Conservation (phyloP, 2,113 vertebrate genomes). For the Furnarius figulus region DNA sequence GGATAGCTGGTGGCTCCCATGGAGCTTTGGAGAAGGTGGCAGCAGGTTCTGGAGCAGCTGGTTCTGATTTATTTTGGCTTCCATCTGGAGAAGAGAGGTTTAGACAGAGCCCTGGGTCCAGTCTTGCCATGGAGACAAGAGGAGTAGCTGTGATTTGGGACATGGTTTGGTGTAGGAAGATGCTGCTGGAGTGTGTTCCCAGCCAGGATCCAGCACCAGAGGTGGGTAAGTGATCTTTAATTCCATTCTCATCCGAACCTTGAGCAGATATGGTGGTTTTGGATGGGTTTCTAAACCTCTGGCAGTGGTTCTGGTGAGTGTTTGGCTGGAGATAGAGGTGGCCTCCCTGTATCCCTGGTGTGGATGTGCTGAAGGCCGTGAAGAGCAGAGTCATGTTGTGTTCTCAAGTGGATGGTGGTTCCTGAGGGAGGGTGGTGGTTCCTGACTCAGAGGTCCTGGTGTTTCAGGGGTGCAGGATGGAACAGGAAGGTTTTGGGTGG, state of each 20-base stretch:
- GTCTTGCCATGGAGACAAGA: neutral
- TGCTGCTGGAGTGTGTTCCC: neutral
- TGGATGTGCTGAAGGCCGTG: neutral
- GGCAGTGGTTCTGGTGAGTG: neutral
- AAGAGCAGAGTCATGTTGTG: fast-evolving
- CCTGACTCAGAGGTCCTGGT: neutral
- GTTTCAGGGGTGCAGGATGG: neutral
- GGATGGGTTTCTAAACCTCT: neutral
- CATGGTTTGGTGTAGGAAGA: neutral
- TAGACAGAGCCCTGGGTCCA: neutral
- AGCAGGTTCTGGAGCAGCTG: neutral
- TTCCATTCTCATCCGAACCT: fast-evolving
- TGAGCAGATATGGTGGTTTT: fast-evolving
- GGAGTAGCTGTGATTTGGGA: neutral
- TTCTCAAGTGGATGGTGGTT: neutral
- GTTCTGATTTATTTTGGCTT: neutral
- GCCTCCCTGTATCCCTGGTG: fast-evolving
- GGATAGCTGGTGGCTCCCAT: neutral
- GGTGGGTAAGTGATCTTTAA: neutral
- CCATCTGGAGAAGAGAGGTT: neutral
- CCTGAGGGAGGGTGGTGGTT: neutral
- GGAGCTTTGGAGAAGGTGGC: neutral
- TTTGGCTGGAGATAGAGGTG: neutral
- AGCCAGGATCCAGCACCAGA: neutral
- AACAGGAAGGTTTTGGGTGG: neutral